These are phyloP conservation scores for Phyllotreta cruciferae DNA, from an alignment of 2,888 invertebrate genomes.

Conservation along the genomic window DNA sequence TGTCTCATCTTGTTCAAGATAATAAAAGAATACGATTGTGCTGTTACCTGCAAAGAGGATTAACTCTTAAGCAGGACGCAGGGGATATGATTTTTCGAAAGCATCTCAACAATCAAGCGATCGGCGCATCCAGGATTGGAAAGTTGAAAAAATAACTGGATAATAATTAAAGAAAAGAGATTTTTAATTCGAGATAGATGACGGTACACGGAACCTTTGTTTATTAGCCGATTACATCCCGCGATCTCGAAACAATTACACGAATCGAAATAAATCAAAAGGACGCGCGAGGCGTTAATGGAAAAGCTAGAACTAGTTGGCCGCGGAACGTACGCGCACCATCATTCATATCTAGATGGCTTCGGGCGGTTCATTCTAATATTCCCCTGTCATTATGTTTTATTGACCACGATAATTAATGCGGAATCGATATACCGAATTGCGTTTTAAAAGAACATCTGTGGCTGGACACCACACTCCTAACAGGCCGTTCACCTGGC, in stretches of 20 bases:
- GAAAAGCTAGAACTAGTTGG: slow-evolving; percentile 13
- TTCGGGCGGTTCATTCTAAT: slow-evolving; percentile 38
- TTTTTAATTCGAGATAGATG: too few species aligned
- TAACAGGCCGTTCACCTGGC: slow-evolving; percentile 37
- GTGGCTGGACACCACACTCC: slow-evolving; percentile 29
- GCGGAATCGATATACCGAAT: slow-evolving; percentile 39
- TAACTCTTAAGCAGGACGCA: too few species aligned
- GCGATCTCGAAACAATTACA: slow-evolving; percentile 15
- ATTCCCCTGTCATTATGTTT: slow-evolving; percentile 40
- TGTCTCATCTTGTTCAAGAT: too few species aligned
- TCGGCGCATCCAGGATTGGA: too few species aligned
- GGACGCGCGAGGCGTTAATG: slow-evolving; percentile 14
- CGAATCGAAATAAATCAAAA: slow-evolving; percentile 9
- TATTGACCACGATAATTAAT: slow-evolving; percentile 40
- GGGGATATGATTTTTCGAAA: too few species aligned
- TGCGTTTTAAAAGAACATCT: slow-evolving; percentile 36
- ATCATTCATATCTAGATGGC: slow-evolving; percentile 34
- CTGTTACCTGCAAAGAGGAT: too few species aligned
- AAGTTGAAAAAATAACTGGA: too few species aligned
- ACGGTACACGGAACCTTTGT: too few species aligned
- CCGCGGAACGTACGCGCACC: slow-evolving; percentile 34
- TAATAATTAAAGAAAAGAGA: too few species aligned
- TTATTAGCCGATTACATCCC: neutral
- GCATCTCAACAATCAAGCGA: too few species aligned
- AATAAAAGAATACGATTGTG: too few species aligned